Evolutionary conservation across 1,140 invertebrate species (phyloP), one percentile per base, ranked within the genome.

Genomic region (Drosophila aff.): DNA sequence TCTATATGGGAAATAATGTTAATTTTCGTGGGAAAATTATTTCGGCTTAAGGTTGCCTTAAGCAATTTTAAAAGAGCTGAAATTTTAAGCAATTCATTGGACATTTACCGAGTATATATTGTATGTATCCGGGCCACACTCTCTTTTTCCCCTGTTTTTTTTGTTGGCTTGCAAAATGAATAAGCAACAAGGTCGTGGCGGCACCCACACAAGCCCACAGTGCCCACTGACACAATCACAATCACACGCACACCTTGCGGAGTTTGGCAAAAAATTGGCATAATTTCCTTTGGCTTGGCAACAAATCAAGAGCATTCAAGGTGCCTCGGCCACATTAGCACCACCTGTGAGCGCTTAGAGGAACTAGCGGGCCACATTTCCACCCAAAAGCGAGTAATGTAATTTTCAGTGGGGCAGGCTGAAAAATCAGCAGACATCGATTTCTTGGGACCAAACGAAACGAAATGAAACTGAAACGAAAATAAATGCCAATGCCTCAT

Each of bases 401-500:
- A 79, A 79, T 79, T 79, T 79, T 73, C 67, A 79, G 76, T 33
- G 72, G 55, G 53, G 41, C 53, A 58, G 52, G 62, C 67, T 79
- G 77, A 79, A 79, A 79, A 79, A 79, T 79, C 67, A 79, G 77
- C 79, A 66, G 59, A 71, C 79, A 81, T 81, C 79, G 79, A 81
- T 81, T 81, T 81, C 65, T 71, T 65, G 55, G 36, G 44, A 52
- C 60, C 62, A 50, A 50, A 66, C 60, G 47, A 81, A 76, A 61
- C 49, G 68, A 74, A 80, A 81, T 81, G 79, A 81, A 81, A 81
- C 79, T 81, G 79, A 81, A 81, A 81, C 79, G 79, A 81, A 77
- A 81, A 81, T 81, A 81, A 76, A 81, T 81, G 79, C 79, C 79
- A 81, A 82, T 72, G 79, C 50, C 79, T 81, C 79, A 81, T 81